Conservation (phyloP, 2,113 vertebrate genomes). For the Alectura lathami region DNA sequence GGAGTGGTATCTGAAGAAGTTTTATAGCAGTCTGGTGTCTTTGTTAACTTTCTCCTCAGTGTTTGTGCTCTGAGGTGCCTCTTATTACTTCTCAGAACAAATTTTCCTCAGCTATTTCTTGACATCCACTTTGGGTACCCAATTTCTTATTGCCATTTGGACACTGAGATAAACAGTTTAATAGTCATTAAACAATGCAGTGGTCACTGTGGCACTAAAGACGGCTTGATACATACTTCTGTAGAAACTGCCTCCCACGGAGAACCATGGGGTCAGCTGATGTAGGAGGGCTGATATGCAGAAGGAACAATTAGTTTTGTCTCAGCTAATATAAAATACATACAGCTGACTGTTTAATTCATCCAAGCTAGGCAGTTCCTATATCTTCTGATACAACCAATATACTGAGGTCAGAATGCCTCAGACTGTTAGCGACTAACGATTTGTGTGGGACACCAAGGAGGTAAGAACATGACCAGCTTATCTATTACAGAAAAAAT, state of each 20-base stretch:
- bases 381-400: background rate
- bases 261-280: background rate
- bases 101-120: background rate
- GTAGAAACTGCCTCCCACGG: background rate
- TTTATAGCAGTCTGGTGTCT: background rate
- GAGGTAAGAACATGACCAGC: background rate
- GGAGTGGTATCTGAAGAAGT: background rate
- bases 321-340: constrained; percentile 27
- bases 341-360: background rate
- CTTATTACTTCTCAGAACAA: background rate
- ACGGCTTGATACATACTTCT: background rate
- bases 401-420: background rate
- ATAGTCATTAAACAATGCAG: background rate
- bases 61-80: background rate
- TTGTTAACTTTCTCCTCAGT: background rate
- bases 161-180: background rate
- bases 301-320: background rate
- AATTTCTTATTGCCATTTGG: background rate
- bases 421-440: background rate
- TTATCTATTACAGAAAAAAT: background rate
- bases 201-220: background rate
- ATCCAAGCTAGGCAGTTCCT: background rate
- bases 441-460: background rate
- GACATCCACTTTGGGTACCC: background rate
- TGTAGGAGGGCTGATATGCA: background rate